These are phyloP conservation scores for Dinocampus coccinellae DNA, from an alignment of 2,888 invertebrate genomes.

Conservation along the genomic window DNA sequence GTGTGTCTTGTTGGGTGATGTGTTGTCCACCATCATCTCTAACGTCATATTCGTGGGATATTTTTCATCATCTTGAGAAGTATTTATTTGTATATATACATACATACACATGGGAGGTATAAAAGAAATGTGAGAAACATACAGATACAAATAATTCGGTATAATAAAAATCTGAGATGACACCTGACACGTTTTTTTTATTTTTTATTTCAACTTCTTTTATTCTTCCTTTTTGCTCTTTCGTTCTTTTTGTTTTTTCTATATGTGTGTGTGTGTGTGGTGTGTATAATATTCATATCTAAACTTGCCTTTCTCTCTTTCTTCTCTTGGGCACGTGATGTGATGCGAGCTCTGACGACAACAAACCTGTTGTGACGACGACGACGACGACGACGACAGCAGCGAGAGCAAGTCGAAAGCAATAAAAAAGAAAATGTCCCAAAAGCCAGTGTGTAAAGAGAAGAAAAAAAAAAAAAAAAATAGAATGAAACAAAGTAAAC, in stretches of 20 bases:
- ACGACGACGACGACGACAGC: too few species aligned
- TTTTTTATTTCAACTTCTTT: too few species aligned
- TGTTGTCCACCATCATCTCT: slow-evolving; percentile 10
- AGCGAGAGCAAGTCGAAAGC: background rate
- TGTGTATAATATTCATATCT: too few species aligned
- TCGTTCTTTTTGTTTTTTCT: too few species aligned
- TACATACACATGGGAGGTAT: background rate
- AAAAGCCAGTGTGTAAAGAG: slow-evolving; percentile 2
- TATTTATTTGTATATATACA: background rate
- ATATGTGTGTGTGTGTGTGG: background rate
- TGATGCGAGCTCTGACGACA: background rate
- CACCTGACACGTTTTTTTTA: slow-evolving; percentile 12
- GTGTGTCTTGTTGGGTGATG: background rate
- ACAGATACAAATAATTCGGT: background rate
- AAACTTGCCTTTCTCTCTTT: slow-evolving; percentile 9
- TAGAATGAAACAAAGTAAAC: slow-evolving; percentile 26
- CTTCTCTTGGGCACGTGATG: slow-evolving; percentile 6
- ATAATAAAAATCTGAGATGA: too few species aligned
- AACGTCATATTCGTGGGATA: background rate
- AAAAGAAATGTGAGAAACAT: background rate
- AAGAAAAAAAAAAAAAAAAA: slow-evolving; percentile 9
- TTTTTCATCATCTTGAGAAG: slow-evolving; percentile 8
- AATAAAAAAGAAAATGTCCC: slow-evolving; percentile 26
- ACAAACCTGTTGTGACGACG: slow-evolving; percentile 17
- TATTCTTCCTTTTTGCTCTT: too few species aligned